Conservation (phyloP, 2,888 invertebrate genomes). For the Nyleta sp. region DNA sequence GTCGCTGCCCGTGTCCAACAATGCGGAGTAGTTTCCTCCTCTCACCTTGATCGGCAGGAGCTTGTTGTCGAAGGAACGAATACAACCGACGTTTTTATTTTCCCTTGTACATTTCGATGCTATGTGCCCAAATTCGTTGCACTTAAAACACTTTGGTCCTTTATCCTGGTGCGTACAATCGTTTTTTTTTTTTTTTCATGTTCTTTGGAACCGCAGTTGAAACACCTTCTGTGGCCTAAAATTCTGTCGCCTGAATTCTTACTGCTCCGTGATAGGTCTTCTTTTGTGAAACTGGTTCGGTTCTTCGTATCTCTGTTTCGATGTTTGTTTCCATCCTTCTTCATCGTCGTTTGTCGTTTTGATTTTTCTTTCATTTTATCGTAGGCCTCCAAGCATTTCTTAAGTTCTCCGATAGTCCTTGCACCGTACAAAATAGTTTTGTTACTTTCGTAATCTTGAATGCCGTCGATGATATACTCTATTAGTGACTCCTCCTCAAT, state of each 20-base stretch:
- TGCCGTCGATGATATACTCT: constrained; percentile 42
- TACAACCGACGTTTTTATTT: constrained; percentile 16
- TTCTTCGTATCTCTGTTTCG: neutral
- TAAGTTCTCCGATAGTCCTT: constrained; percentile 25
- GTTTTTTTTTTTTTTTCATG: neutral
- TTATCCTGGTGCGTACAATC: constrained; percentile 2
- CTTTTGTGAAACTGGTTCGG: neutral
- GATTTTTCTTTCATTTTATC: constrained; percentile 27
- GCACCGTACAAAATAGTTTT: constrained; percentile 37
- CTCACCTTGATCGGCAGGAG: neutral
- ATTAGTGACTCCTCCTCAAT: constrained; percentile 63
- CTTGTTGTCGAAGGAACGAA: neutral
- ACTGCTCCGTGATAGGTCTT: neutral
- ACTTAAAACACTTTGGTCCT: constrained; percentile 28
- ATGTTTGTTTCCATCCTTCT: constrained; percentile 8
- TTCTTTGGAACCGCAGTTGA: constrained; percentile 4
- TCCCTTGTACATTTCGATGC: constrained; percentile 6
- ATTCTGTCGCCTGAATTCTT: neutral
- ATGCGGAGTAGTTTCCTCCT: neutral
- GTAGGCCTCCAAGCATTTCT: constrained; percentile 8
- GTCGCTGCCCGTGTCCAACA: neutral
- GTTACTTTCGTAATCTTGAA: constrained; percentile 17
- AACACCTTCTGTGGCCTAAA: constrained; percentile 11
- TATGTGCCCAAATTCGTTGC: constrained; percentile 20
- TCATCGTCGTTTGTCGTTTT: neutral